These are phyloP conservation scores for Apogon talboti DNA, from an alignment of 2,797 vertebrate genomes.

Conservation along the genomic window DNA sequence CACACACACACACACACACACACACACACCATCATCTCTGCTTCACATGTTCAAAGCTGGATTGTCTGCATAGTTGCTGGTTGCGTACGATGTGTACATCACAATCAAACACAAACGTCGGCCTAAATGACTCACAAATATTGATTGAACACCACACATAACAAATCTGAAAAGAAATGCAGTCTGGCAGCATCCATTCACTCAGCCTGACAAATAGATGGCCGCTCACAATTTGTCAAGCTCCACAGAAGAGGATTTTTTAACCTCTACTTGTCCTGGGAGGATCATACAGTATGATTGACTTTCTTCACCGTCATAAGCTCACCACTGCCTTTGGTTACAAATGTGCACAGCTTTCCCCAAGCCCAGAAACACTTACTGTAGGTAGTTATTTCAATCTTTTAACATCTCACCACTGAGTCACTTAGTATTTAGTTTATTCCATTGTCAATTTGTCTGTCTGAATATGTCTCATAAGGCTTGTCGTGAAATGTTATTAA, in stretches of 20 bases:
- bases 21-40: background rate
- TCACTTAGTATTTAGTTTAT: too few species aligned
- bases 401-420: too few species aligned
- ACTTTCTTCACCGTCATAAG: background rate
- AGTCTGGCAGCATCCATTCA: background rate
- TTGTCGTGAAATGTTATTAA: too few species aligned
- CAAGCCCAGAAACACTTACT: too few species aligned
- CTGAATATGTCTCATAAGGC: too few species aligned
- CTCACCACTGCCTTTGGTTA: too few species aligned
- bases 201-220: background rate
- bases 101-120: background rate
- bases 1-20: too few species aligned
- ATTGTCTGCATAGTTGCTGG: too few species aligned
- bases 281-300: background rate
- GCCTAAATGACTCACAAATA: slow-evolving; percentile 21
- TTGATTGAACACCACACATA: slow-evolving; percentile 13
- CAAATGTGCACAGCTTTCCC: too few species aligned
- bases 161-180: slow-evolving; percentile 4
- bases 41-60: slow-evolving; percentile 25
- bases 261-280: background rate
- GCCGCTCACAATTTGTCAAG: background rate
- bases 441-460: too few species aligned
- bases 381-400: too few species aligned
- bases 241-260: background rate
- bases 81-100: slow-evolving; percentile 6